These are phyloP conservation scores for Heliothis virescens DNA, from an alignment of 1,140 invertebrate species.

Conservation along the genomic window DNA sequence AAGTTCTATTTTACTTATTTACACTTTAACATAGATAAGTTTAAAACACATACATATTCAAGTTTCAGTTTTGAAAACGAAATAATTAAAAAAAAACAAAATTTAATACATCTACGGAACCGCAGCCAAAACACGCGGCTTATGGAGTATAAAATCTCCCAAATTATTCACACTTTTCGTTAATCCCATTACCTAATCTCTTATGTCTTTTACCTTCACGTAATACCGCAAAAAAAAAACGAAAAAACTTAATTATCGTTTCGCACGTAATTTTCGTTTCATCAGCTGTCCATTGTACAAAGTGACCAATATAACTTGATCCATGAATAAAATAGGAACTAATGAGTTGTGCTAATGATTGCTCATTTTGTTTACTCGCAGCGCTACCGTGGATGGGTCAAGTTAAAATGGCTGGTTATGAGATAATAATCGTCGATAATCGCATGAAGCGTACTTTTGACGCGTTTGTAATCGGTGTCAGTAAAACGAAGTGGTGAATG, in stretches of 20 bases:
- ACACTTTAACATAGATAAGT: no score
- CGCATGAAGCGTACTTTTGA: conserved; percentile 6
- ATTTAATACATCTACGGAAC: no score
- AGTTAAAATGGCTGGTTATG: conserved; percentile 28
- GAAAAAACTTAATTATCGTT: background rate
- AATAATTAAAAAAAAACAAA: no score
- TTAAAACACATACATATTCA: no score
- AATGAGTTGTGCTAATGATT: background rate
- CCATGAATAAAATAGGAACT: background rate
- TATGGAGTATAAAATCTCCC: no score
- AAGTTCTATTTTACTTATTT: no score
- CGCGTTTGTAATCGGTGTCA: conserved; percentile 29
- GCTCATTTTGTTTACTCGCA: background rate
- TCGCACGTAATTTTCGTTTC: background rate
- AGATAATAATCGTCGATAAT: conserved; percentile 33
- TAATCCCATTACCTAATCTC: background rate
- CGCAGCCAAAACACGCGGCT: no score
- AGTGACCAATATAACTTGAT: background rate
- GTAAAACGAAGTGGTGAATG: conserved; percentile 16
- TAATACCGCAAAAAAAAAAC: background rate
- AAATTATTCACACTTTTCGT: conserved; percentile 6
- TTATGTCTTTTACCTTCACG: background rate
- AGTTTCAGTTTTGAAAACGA: no score
- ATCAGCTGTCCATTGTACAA: background rate
- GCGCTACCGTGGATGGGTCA: conserved; percentile 7